A percentile compares a stretch with the other conserved stretches of the same genome.
These are phyloP conservation scores for Drosophila pachea DNA, from an alignment of 1,140 invertebrate species.

Conservation along the genomic window DNA sequence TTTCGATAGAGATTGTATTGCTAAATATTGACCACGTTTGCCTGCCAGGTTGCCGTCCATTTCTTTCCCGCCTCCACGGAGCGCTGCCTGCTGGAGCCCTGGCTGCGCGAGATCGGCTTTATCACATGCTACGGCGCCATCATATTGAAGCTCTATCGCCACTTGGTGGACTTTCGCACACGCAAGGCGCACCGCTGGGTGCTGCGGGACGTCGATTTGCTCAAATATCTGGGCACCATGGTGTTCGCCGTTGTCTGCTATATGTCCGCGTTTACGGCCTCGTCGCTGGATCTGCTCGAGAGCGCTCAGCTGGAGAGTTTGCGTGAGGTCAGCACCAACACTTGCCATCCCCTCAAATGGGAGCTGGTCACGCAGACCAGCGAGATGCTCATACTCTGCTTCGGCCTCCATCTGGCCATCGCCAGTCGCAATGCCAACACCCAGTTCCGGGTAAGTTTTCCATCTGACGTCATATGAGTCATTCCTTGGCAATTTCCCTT, in stretches of 20 bases:
- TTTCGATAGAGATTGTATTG: background rate
- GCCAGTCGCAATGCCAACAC: conserved; percentile 90
- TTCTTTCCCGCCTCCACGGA: conserved; percentile 87
- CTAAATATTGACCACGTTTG: background rate
- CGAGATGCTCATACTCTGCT: conserved; percentile 89
- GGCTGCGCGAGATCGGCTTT: conserved; percentile 94
- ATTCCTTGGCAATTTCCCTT: background rate
- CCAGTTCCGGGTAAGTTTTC: conserved; percentile 83
- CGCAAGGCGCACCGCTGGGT: conserved; percentile 94
- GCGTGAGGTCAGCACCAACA: conserved; percentile 81
- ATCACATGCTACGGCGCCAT: conserved; percentile 94
- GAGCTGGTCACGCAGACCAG: conserved; percentile 92
- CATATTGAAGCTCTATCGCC: conserved; percentile 93
- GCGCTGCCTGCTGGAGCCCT: conserved; percentile 90
- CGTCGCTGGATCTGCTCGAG: conserved; percentile 81
- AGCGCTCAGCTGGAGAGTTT: conserved; percentile 77
- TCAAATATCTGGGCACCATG: conserved; percentile 88
- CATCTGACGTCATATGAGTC: no score
- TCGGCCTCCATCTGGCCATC: conserved; percentile 90
- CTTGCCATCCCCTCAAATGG: conserved; percentile 91
- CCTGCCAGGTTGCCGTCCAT: conserved; percentile 86
- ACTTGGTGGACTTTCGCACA: conserved; percentile 88
- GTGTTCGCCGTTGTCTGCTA: conserved; percentile 89
- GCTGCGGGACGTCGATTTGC: conserved; percentile 89
- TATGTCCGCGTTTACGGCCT: conserved; percentile 91